Evolutionary conservation across 1,140 invertebrate species (phyloP).

Genomic region (Neocloeon triangulifer): DNA sequence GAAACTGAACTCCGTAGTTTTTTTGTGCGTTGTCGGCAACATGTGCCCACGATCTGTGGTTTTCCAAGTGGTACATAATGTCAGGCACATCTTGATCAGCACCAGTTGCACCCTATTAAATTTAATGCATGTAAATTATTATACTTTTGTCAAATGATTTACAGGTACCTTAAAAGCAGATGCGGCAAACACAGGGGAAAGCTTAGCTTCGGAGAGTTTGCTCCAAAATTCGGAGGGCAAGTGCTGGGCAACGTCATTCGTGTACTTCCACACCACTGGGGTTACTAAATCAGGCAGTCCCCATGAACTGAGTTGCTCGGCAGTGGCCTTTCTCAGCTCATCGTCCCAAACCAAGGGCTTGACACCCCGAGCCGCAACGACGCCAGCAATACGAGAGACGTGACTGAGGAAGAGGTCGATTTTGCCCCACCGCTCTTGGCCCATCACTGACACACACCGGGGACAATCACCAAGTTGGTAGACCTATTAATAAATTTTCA

Average conservation of each 20-base stretch:
- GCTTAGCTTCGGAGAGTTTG: constrained; percentile 22
- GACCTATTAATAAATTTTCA: too few species aligned
- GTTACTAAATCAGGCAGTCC: constrained; percentile 20
- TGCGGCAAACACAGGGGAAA: constrained; percentile 29
- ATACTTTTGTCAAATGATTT: too few species aligned
- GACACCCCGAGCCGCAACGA: constrained; percentile 16
- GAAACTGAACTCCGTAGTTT: constrained; percentile 1
- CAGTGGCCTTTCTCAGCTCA: constrained; percentile 23
- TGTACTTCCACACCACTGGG: constrained; percentile 25
- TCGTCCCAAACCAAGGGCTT: constrained; percentile 33
- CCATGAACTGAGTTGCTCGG: constrained; percentile 10
- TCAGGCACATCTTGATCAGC: constrained; percentile 18
- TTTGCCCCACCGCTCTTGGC: constrained; percentile 15
- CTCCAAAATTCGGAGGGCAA: constrained; percentile 19
- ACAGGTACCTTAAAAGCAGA: constrained; percentile 39
- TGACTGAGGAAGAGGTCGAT: constrained; percentile 25
- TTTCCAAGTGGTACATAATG: constrained; percentile 12
- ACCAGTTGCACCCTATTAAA: constrained; percentile 18
- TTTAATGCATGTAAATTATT: too few species aligned
- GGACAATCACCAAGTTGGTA: constrained; percentile 22
- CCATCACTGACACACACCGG: constrained; percentile 17
- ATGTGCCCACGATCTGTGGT: constrained; percentile 12
- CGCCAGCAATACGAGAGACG: constrained; percentile 17
- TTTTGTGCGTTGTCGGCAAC: constrained; percentile 5
- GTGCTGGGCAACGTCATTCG: constrained; percentile 12